Conservation (phyloP, 2,113 vertebrate genomes). For the Oxyruncus cristatus region DNA sequence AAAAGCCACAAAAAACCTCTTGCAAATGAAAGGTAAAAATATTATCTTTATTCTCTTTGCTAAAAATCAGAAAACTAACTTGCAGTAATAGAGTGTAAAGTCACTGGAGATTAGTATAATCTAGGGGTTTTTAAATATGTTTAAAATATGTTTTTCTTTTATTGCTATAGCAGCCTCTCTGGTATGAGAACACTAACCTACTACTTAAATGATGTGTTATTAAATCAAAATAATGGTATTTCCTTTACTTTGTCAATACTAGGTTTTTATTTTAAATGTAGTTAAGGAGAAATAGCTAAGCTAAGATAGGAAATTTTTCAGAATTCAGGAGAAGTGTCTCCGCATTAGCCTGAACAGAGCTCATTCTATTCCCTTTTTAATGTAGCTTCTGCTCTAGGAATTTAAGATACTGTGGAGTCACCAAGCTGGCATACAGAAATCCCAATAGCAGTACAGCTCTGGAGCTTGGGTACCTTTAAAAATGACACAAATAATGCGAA, state of each 20-base stretch:
- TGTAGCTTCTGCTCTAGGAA: neutral
- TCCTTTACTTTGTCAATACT: neutral
- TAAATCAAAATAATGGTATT: neutral
- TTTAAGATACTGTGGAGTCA: neutral
- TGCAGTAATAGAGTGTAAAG: neutral
- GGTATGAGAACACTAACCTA: neutral
- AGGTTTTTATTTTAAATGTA: neutral
- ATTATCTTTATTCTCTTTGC: neutral
- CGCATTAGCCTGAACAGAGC: neutral
- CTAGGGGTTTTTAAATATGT: accelerated
- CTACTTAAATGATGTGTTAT: neutral
- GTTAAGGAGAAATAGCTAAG: neutral
- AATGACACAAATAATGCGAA: neutral
- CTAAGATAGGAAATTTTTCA: neutral
- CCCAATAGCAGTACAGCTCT: neutral
- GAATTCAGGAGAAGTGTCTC: neutral
- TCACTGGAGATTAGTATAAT: neutral
- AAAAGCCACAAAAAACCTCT: neutral
- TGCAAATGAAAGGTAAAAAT: neutral
- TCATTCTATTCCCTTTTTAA: neutral
- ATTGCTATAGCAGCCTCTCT: neutral
- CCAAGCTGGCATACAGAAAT: neutral
- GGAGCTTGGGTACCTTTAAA: neutral
- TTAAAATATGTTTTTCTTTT: neutral
- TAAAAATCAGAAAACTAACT: neutral